A percentile compares a stretch with the other conserved stretches of the same genome.
Conservation (phyloP, 2,888 invertebrate species). For the Oxyscelio sp. region DNA sequence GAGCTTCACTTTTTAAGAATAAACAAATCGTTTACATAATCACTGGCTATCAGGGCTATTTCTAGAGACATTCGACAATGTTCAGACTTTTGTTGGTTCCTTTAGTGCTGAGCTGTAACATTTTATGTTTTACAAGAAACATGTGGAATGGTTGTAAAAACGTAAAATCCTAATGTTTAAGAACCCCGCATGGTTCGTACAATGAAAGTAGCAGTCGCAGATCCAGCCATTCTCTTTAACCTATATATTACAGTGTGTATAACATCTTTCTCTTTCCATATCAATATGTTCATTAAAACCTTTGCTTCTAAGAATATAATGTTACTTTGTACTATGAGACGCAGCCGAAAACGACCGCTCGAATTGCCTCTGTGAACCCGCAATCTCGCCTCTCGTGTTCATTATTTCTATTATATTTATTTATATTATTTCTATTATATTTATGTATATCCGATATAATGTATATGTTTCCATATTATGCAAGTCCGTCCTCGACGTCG, state of each 20-base stretch:
- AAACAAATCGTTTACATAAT: too few relatives aligned
- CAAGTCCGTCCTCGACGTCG: slow-evolving; percentile 32
- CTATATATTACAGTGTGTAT: slow-evolving; percentile 79
- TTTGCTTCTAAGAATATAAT: slow-evolving; percentile 83
- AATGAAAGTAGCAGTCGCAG: too few relatives aligned
- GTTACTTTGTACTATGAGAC: slow-evolving; percentile 88
- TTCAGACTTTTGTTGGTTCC: too few relatives aligned
- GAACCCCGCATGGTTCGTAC: too few relatives aligned
- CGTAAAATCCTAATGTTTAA: too few relatives aligned
- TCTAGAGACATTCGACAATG: too few relatives aligned
- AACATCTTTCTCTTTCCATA: slow-evolving; percentile 74
- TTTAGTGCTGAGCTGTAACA: too few relatives aligned
- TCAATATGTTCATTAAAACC: slow-evolving; percentile 65
- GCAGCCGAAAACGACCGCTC: slow-evolving; percentile 78
- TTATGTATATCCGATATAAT: slow-evolving; percentile 61
- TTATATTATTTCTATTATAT: too few relatives aligned
- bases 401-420: slow-evolving; percentile 52
- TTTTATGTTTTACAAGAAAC: too few relatives aligned
- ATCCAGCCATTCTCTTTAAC: slow-evolving; percentile 49
- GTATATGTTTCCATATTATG: slow-evolving; percentile 65
- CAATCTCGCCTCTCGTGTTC: slow-evolving; percentile 69
- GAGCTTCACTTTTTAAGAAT: too few relatives aligned
- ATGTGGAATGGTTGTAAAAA: too few relatives aligned
- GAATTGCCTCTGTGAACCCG: slow-evolving; percentile 76
- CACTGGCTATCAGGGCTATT: too few relatives aligned